Conservation (phyloP, 2,888 invertebrate genomes). For the Taenaris catops region DNA sequence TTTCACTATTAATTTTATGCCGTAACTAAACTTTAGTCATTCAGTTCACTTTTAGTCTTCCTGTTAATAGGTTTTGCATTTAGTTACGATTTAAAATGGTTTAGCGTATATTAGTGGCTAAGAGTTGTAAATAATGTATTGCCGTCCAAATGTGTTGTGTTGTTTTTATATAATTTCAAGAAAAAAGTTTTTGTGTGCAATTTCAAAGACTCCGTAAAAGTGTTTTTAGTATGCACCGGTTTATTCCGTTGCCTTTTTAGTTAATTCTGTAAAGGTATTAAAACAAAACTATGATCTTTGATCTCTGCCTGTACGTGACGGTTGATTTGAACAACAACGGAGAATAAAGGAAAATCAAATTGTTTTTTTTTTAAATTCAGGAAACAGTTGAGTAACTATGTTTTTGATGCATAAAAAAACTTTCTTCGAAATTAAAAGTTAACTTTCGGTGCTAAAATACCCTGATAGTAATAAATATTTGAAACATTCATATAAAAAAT, state of each 20-base stretch:
- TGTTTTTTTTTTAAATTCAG: no score
- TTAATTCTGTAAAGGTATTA: no score
- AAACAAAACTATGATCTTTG: no score
- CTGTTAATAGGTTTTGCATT: conserved; percentile 71
- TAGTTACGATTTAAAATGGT: conserved; percentile 59
- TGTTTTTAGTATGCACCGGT: no score
- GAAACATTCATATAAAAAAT: conserved; percentile 34
- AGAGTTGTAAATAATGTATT: conserved; percentile 31
- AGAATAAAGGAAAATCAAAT: no score
- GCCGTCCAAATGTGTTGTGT: conserved; percentile 58
- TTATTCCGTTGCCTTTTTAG: no score
- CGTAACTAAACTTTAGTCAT: conserved; percentile 42
- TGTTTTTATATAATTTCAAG: conserved; percentile 10
- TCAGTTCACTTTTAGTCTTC: conserved; percentile 56
- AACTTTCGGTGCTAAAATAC: conserved; percentile 60
- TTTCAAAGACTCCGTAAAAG: no score
- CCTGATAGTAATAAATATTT: conserved; percentile 40
- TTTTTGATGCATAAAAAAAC: conserved; percentile 18
- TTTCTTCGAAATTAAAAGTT: conserved; percentile 20
- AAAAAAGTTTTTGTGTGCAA: conserved; percentile 17
- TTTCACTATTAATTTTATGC: conserved; percentile 16
- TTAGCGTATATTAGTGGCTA: conserved; percentile 35
- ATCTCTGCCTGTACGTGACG: no score
- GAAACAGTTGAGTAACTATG: no score
- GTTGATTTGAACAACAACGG: no score